Evolutionary conservation across 2,797 vertebrate genomes (phyloP).

Genomic region (Eospalax fontanierii): DNA sequence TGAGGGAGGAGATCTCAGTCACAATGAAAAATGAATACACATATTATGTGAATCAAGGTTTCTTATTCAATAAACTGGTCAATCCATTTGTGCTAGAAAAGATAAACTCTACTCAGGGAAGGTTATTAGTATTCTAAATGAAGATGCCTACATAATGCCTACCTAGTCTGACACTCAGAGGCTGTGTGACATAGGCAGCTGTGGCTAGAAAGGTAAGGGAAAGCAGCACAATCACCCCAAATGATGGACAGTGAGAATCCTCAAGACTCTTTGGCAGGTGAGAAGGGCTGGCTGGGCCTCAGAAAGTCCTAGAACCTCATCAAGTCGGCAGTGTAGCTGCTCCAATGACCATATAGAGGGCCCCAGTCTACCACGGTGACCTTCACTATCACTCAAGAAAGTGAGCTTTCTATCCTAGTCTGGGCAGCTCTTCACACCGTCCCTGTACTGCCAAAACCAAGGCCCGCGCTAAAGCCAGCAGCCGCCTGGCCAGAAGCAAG

Average conservation of each 20-base stretch:
- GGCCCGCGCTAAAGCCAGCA: too few relatives aligned
- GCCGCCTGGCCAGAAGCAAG: neutral
- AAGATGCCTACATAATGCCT: neutral
- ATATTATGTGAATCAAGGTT: neutral
- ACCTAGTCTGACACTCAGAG: neutral
- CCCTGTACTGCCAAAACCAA: neutral
- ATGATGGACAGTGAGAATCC: neutral
- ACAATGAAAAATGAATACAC: neutral
- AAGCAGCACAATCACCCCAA: neutral
- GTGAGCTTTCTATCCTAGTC: neutral
- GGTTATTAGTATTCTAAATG: neutral
- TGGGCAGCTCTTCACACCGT: neutral
- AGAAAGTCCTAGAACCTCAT: neutral
- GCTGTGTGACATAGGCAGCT: neutral
- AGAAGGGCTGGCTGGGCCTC: neutral
- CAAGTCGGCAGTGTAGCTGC: neutral
- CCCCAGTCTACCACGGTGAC: neutral
- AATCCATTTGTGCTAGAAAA: neutral
- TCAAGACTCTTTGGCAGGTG: neutral
- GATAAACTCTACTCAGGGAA: neutral
- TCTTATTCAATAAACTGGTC: neutral
- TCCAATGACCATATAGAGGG: neutral
- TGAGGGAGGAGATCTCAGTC: neutral
- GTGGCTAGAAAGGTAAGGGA: neutral
- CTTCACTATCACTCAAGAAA: neutral